phyloP scores from a whole-genome alignment of 64 coral and sea anemone species.

The Montipora foliosa region DNA sequence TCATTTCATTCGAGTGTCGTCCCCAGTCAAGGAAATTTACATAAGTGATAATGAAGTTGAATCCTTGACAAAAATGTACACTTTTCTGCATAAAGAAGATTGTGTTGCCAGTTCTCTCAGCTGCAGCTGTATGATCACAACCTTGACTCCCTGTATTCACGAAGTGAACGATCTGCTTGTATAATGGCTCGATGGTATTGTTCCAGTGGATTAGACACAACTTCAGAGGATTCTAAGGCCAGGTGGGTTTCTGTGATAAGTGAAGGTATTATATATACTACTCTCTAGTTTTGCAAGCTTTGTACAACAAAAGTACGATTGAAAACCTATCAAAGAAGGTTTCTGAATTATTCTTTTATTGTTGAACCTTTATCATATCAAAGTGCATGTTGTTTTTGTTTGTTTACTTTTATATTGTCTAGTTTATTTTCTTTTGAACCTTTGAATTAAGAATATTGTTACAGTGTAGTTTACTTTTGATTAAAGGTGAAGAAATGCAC shows the following conservation, averaged over 20 bases:
- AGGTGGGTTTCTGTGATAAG: constrained; percentile 21
- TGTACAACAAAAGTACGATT: too few relatives aligned
- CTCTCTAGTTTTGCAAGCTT: too few relatives aligned
- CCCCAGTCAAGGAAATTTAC: constrained; percentile 16
- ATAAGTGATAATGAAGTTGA: constrained; percentile 43
- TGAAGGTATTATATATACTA: too few relatives aligned
- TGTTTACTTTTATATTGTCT: too few relatives aligned
- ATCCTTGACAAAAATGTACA: constrained; percentile 34
- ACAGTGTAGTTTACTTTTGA: neutral
- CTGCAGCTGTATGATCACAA: neutral
- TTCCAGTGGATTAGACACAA: constrained; percentile 7
- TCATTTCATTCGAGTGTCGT: neutral
- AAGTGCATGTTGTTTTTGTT: too few relatives aligned
- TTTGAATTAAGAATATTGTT: too few relatives aligned
- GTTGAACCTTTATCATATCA: too few relatives aligned
- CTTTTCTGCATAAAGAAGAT: neutral
- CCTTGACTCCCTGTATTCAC: constrained; percentile 13
- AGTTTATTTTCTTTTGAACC: too few relatives aligned
- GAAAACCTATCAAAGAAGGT: too few relatives aligned
- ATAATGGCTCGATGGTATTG: constrained; percentile 23
- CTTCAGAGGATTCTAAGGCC: constrained; percentile 20
- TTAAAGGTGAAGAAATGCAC: neutral
- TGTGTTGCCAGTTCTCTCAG: neutral
- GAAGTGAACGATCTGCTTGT: neutral
- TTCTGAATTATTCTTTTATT: too few relatives aligned